phyloP scores from a whole-genome alignment of 1,140 invertebrate species.

The Zeugodacus cucurbitae region DNA sequence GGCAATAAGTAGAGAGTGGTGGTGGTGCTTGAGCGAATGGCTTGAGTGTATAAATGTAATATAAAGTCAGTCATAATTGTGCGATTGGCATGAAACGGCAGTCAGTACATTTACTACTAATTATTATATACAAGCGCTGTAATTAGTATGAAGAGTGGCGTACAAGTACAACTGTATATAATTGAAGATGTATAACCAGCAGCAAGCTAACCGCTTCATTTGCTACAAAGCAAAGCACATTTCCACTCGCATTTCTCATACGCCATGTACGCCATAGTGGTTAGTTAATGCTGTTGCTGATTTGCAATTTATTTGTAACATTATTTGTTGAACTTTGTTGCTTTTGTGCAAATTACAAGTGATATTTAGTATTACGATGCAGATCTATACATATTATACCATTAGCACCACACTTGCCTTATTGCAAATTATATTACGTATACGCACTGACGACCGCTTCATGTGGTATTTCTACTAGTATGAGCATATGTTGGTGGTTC shows the following conservation, averaged over 20 bases:
- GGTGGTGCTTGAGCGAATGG: neutral
- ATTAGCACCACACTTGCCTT: neutral
- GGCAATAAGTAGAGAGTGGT: neutral
- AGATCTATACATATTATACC: neutral
- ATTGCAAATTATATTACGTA: neutral
- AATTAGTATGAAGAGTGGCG: neutral
- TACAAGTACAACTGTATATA: neutral
- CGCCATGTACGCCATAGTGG: neutral
- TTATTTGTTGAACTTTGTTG: neutral
- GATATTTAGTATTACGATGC: neutral
- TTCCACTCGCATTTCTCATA: neutral
- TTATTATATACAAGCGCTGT: neutral
- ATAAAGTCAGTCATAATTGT: conserved; percentile 5
- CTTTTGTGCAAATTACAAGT: neutral
- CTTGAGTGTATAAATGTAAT: neutral
- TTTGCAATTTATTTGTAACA: neutral
- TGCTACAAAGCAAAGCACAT: neutral
- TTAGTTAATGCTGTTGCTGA: neutral
- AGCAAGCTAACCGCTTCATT: neutral
- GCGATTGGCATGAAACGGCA: neutral
- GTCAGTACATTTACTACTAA: neutral
- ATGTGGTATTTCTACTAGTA: neutral
- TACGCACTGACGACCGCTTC: neutral
- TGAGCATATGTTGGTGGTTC: neutral
- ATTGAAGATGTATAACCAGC: neutral